Conservation (phyloP, 2,888 invertebrate genomes). For the Volucella zonaria region DNA sequence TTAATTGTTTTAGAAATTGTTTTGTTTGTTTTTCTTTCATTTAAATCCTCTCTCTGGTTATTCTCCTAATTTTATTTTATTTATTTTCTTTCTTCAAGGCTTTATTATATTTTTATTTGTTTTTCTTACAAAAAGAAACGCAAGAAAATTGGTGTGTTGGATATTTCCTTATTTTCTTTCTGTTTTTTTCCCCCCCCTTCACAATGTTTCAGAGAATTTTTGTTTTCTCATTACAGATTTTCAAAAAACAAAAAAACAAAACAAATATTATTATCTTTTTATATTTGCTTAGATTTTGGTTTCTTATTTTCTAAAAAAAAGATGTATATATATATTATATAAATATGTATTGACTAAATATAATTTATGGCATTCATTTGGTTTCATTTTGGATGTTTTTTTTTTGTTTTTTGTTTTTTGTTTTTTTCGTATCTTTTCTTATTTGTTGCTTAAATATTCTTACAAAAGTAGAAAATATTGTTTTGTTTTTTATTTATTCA, state of each 20-base stretch:
- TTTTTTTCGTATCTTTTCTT: constrained; percentile 10
- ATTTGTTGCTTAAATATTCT: constrained; percentile 49
- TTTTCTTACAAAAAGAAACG: constrained; percentile 34
- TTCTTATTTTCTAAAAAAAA: constrained; percentile 50
- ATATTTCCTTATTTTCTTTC: not conserved
- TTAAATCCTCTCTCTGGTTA: constrained; percentile 35
- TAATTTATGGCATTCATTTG: constrained; percentile 72
- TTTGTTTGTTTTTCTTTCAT: constrained; percentile 6
- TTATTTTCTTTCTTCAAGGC: constrained; percentile 70
- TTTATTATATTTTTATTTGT: constrained; percentile 17
- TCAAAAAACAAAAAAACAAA: constrained; percentile 36
- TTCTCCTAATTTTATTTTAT: constrained; percentile 49
- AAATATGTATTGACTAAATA: constrained; percentile 72
- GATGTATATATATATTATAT: constrained; percentile 56
- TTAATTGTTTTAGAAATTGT: constrained; percentile 18
- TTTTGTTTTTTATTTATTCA: constrained; percentile 24
- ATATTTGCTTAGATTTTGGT: constrained; percentile 25
- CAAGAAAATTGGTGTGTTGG: constrained; percentile 35
- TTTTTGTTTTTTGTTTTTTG: constrained; percentile 24
- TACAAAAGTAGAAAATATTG: constrained; percentile 58
- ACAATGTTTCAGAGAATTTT: constrained; percentile 46
- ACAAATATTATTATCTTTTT: constrained; percentile 16
- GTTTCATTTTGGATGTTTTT: constrained; percentile 55
- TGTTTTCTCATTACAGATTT: constrained; percentile 10
- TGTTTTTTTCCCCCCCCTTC: constrained; percentile 24